These are phyloP conservation scores for Luperina nickerlii DNA, from an alignment of 2,888 invertebrate genomes.

Conservation along the genomic window DNA sequence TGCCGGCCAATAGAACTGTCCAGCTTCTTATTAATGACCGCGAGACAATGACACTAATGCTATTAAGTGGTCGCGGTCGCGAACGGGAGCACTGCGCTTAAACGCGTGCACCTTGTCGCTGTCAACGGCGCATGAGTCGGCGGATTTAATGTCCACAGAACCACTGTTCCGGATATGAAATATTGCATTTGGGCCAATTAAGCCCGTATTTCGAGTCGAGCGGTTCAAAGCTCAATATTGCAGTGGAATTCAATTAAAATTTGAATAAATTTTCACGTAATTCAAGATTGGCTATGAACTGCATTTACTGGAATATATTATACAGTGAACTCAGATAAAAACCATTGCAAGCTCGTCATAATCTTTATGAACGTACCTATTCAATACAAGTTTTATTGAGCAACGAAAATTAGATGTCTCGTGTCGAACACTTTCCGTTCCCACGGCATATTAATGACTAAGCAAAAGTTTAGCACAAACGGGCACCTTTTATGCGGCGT, in stretches of 20 bases:
- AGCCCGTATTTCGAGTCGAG: conserved; percentile 43
- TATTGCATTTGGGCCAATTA: conserved; percentile 63
- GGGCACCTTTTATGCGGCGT: conserved; percentile 84
- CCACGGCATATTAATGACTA: conserved; percentile 88
- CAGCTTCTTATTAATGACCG: conserved; percentile 85
- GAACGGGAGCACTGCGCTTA: conserved; percentile 78
- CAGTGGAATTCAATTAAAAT: conserved; percentile 56
- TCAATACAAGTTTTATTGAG: conserved; percentile 60
- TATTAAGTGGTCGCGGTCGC: conserved; percentile 83
- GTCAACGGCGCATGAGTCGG: conserved; percentile 64
- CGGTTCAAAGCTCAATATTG: conserved; percentile 60
- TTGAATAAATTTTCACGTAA: conserved; percentile 41
- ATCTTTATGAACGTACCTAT: conserved; percentile 30
- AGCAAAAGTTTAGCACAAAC: conserved; percentile 84
- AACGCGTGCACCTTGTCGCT: conserved; percentile 75
- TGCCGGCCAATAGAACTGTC: conserved; percentile 86
- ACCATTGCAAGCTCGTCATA: conserved; percentile 19
- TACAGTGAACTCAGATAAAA: conserved; percentile 22
- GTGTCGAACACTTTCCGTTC: conserved; percentile 73
- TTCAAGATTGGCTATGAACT: conserved; percentile 27
- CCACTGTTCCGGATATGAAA: conserved; percentile 56
- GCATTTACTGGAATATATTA: conserved; percentile 33
- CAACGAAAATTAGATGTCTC: conserved; percentile 63
- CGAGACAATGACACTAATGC: conserved; percentile 87
- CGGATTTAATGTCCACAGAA: conserved; percentile 58